These are phyloP conservation scores for Pimpla rufipes DNA, from an alignment of 2,888 invertebrate genomes.

Conservation along the genomic window DNA sequence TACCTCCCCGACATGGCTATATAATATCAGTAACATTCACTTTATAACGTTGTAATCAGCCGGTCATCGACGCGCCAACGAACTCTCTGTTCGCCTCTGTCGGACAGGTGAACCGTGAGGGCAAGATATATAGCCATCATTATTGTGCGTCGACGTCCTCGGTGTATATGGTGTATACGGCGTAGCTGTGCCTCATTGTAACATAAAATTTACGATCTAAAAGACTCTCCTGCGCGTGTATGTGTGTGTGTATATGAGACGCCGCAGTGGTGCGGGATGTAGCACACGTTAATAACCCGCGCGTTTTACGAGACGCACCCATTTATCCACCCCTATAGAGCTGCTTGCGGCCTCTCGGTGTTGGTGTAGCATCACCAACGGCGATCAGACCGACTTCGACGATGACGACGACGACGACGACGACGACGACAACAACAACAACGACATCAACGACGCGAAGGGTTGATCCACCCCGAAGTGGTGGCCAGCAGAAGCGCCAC, in stretches of 20 bases:
- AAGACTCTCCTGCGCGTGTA: background rate
- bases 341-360: background rate
- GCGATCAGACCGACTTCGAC: background rate
- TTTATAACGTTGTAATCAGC: constrained; percentile 2
- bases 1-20: background rate
- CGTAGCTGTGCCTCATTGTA: constrained; percentile 7
- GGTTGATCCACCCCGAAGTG: constrained; percentile 51
- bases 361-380: background rate
- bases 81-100: background rate
- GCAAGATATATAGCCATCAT: constrained; percentile 18
- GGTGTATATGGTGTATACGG: background rate
- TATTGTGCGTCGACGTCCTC: constrained; percentile 22
- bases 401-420: background rate
- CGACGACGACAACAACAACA: constrained; percentile 10
- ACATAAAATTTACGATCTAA: constrained; percentile 23
- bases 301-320: constrained; percentile 38
- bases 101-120: constrained; percentile 22
- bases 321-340: constrained; percentile 14
- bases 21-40: background rate
- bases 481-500: constrained; percentile 39
- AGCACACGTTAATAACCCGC: constrained; percentile 20
- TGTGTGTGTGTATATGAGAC: background rate
- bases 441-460: constrained; percentile 12
- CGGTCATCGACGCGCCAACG: constrained; percentile 30
- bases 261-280: background rate